Percentiles rank a stretch among this genome's conserved stretches.
phyloP scores from a whole-genome alignment of 1,140 invertebrate genomes.

The Trinorchestia longiramus region DNA sequence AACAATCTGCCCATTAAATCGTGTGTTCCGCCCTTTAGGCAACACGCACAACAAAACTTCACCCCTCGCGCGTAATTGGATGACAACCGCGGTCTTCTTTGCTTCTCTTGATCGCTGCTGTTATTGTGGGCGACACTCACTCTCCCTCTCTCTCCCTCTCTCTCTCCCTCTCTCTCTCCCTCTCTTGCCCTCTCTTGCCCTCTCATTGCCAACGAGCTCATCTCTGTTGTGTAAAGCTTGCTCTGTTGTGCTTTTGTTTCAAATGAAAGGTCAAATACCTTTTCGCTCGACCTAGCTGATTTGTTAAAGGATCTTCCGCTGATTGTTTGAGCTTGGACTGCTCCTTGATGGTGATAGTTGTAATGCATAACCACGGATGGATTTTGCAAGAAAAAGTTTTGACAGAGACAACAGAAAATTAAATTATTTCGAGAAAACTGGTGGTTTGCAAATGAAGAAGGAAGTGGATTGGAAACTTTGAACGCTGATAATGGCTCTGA shows the following conservation, averaged over 20 bases:
- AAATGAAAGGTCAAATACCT: not conserved
- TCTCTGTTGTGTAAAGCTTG: not conserved
- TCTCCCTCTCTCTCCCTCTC: not conserved
- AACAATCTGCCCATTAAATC: conserved; percentile 46
- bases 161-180: not conserved
- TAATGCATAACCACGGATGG: too few relatives aligned
- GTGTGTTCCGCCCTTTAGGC: conserved; percentile 15
- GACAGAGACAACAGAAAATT: too few relatives aligned
- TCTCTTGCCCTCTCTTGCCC: not conserved
- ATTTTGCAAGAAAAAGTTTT: too few relatives aligned
- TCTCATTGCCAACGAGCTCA: not conserved
- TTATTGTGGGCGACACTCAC: not conserved
- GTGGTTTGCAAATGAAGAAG: too few relatives aligned
- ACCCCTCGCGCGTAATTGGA: conserved; percentile 30
- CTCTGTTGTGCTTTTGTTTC: not conserved
- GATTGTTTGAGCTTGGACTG: not conserved
- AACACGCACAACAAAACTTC: not conserved
- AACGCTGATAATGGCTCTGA: too few relatives aligned
- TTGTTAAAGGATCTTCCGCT: not conserved
- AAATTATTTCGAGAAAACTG: too few relatives aligned
- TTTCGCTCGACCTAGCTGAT: not conserved
- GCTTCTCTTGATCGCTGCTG: not conserved
- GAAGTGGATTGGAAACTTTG: too few relatives aligned
- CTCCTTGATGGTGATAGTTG: not conserved
- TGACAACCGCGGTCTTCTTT: not conserved